Conservation (phyloP, 2,888 invertebrate genomes). For the Hemistola chrysoprasaria region DNA sequence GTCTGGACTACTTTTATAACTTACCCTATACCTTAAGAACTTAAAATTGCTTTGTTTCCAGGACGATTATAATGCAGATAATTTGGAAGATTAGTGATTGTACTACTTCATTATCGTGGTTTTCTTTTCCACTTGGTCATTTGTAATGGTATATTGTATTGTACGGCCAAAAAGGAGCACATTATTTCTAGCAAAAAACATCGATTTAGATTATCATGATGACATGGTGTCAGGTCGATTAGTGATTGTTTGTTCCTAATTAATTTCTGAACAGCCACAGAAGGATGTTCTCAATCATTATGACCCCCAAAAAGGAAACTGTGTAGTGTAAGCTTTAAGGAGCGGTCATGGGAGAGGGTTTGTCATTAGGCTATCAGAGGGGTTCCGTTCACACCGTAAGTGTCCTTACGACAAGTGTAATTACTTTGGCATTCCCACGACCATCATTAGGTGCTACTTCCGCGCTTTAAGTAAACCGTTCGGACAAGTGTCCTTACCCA, state of each 20-base stretch:
- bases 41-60: too few species aligned
- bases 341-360: constrained; percentile 38
- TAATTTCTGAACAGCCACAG: too few species aligned
- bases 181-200: too few species aligned
- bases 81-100: too few species aligned
- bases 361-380: constrained; percentile 40
- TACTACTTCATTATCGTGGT: too few species aligned
- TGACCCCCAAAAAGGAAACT: constrained; percentile 24
- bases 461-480: constrained; percentile 28
- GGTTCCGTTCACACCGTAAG: constrained; percentile 33
- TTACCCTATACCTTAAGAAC: background rate
- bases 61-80: too few species aligned
- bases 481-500: constrained; percentile 41
- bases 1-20: constrained; percentile 3
- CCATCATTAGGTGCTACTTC: constrained; percentile 53
- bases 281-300: constrained; percentile 18
- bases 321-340: constrained; percentile 30
- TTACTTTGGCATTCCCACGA: constrained; percentile 59
- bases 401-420: constrained; percentile 41
- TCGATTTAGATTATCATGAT: too few species aligned
- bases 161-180: too few species aligned
- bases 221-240: too few species aligned
- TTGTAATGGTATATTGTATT: too few species aligned
- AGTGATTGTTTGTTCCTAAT: too few species aligned
- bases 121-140: too few species aligned